Conservation (phyloP, 2,797 vertebrate genomes). For the Lophotriccus pileatus region DNA sequence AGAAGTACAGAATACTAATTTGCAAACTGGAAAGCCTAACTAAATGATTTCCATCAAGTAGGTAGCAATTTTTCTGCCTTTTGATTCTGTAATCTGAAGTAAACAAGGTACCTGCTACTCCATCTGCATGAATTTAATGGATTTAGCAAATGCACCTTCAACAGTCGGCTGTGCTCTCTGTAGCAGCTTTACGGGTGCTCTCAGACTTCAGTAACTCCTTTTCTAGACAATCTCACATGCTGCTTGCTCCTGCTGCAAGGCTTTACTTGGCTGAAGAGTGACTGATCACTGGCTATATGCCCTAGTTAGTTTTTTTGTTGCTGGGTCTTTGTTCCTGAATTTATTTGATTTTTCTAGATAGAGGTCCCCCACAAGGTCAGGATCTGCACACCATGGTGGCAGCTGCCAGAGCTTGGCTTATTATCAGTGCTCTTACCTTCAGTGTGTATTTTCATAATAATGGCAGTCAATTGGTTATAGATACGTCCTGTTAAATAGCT, state of each 20-base stretch:
- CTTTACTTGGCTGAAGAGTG: background rate
- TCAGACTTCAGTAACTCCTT: background rate
- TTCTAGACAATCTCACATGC: background rate
- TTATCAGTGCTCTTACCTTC: background rate
- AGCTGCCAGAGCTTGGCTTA: background rate
- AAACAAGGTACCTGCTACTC: background rate
- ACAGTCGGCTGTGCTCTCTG: rapidly evolving
- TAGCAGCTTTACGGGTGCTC: background rate
- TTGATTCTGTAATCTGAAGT: background rate
- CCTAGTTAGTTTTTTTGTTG: background rate
- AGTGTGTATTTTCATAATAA: background rate
- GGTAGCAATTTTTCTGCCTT: background rate
- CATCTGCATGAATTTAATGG: background rate
- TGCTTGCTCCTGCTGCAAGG: background rate
- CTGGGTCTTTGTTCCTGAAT: background rate
- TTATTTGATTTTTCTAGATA: background rate
- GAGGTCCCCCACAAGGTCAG: background rate
- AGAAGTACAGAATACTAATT: background rate
- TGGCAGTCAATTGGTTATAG: background rate
- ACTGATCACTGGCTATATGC: background rate
- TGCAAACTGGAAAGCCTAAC: background rate
- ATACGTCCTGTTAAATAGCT: background rate
- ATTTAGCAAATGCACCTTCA: background rate
- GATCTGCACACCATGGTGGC: background rate
- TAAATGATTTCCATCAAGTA: background rate